Evolutionary conservation across 2,797 vertebrate species (phyloP), one percentile per base, ranked within the genome.

Genomic region (Cossypha dichroa): DNA sequence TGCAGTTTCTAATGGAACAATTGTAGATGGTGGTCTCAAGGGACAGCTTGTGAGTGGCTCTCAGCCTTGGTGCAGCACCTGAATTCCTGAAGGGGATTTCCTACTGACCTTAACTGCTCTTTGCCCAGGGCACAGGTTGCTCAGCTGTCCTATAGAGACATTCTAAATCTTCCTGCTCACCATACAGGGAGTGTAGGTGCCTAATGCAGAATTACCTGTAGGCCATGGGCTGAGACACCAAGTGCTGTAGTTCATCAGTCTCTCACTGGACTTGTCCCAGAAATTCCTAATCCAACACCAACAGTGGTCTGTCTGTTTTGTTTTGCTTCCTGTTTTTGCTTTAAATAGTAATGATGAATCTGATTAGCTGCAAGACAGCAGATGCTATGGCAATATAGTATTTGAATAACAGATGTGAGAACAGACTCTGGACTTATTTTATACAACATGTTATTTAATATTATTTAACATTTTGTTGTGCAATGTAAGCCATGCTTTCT

Each of bases 261-360:
- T 87, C 45, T 38, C 31, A 3, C 43, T 66, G 66, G 76, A 62
- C 40, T 74, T 66, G 36, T 49, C 79, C 60, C 78, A 79, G 12
- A 92, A 87, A 28, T 40, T 80, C 15, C 68, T 89, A 68, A 82
- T 64, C 31, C 81, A 92, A 40, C n/a, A 62, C 36, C 60, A 80
- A 22, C 68, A 74, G 43, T 60, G 29, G 38, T 66, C 75, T 70
- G 16, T 58, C 36, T 70, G 55, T 73, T 86, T 69, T 60, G 63
- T 58, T 93, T 96, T 91, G 41, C 72, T 97, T 95, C 91, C 77
- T 84, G 66, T 28, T 91, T 76, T 77, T 51, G 28, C 81, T 94
- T 91, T 88, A 95, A 91, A 85, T 78, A 87, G 38, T 63, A 76
- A 54, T 46, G 60, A 79, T 56, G 56, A 90, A 91, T 75, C 56